Percentiles rank a stretch among this genome's conserved stretches.
Conservation (phyloP, 2,797 vertebrate genomes). For the Eutrigla gurnardus region DNA sequence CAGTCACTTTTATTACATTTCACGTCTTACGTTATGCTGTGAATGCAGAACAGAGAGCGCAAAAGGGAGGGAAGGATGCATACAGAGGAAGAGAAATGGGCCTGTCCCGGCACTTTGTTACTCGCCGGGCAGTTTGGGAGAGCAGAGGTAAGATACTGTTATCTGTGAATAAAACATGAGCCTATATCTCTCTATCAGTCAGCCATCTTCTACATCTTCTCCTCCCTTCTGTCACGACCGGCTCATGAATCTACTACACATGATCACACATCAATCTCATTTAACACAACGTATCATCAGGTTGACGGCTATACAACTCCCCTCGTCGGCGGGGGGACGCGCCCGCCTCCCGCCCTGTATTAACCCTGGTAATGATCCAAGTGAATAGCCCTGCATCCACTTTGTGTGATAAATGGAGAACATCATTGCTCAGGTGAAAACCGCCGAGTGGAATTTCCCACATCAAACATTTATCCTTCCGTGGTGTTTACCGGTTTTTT, state of each 20-base stretch:
- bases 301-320: conserved; percentile 69
- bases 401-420: conserved; percentile 78
- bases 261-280: conserved; percentile 78
- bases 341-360: conserved; percentile 73
- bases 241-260: conserved; percentile 70
- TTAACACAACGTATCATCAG: conserved; percentile 81
- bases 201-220: conserved; percentile 72
- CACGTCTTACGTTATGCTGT: conserved; percentile 77
- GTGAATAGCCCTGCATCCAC: conserved; percentile 72
- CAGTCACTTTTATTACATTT: conserved; percentile 82
- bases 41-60: conserved; percentile 76
- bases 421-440: conserved; percentile 78
- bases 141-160: conserved; percentile 76
- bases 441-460: conserved; percentile 77
- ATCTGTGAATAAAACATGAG: conserved; percentile 85
- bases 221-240: conserved; percentile 64
- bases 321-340: conserved; percentile 67
- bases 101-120: conserved; percentile 79
- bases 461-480: conserved; percentile 86
- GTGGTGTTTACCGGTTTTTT: conserved; percentile 54
- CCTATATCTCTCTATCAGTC: conserved; percentile 80
- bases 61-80: conserved; percentile 56
- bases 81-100: conserved; percentile 80
- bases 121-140: conserved; percentile 75
- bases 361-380: conserved; percentile 78